Conservation (phyloP, 2,888 invertebrate species). For the Nipponacmea schrenckii region DNA sequence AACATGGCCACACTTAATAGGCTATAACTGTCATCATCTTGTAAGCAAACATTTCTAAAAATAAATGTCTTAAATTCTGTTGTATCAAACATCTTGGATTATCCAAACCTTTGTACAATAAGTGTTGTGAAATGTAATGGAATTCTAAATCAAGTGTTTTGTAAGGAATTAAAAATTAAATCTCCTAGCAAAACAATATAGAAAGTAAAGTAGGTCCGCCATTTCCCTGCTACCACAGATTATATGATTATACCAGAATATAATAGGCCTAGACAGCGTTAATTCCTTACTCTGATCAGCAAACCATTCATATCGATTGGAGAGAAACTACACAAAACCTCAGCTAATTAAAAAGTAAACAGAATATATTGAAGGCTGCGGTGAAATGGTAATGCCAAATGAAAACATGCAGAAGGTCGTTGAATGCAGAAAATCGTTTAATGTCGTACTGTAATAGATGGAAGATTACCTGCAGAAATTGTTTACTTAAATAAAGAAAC, state of each 20-base stretch:
- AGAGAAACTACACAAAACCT: conserved; percentile 1
- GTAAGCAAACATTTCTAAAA: too few species aligned
- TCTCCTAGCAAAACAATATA: neutral
- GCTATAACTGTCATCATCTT: too few species aligned
- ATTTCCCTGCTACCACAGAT: neutral
- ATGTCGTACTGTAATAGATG: neutral
- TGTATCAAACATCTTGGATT: too few species aligned
- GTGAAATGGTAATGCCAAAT: neutral
- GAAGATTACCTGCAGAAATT: neutral
- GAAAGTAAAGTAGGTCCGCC: neutral
- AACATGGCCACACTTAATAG: too few species aligned
- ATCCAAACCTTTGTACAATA: too few species aligned
- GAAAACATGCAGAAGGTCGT: neutral
- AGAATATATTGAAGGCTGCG: neutral
- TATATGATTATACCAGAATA: neutral
- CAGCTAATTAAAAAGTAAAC: conserved; percentile 7
- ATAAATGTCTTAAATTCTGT: too few species aligned
- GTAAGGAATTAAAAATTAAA: neutral
- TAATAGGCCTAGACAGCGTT: neutral
- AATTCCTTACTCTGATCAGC: conserved; percentile 1
- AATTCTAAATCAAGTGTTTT: neutral
- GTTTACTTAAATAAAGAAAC: neutral
- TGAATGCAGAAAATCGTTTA: neutral
- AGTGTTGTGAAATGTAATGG: too few species aligned
- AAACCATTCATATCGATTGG: neutral